Evolutionary conservation across 2,113 vertebrate genomes (phyloP), one percentile per base, ranked within the genome.

Genomic region (Proterorhinus semilunaris): DNA sequence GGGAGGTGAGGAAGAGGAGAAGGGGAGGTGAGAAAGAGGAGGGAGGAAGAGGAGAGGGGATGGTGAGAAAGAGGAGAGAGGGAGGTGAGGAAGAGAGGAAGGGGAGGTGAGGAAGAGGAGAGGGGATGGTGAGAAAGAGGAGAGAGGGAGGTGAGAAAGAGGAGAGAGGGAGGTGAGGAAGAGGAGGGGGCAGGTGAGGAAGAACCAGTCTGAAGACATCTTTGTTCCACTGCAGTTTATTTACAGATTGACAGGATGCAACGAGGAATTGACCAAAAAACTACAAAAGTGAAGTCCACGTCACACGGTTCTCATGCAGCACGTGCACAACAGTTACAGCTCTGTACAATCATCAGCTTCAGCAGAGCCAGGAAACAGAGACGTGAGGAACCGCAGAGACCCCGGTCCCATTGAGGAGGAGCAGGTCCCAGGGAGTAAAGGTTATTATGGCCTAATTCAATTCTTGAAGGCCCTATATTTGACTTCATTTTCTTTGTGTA

Each of bases 161-260:
- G 46, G 7, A 47, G 7, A 47, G 46, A 47, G 46, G 46, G 21
- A 21, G 21, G 21, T 21, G 21, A 47, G 5, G 46, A 47, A 47
- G 7, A 47, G 46, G 2, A 47, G 46, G 6, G 46, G 46, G n/a
- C n/a, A 21, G 21, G 21, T 21, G 21, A 47, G 46, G 74, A 84
- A 81, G 74, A 6, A 50, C 4, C 12, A 50, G 49, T 50, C 57
- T 80, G 63, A 79, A 1, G 4, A 2, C 68, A 78, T 11, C 0
- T 78, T 82, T 65, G 44, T 6, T 78, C 42, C 80, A 86, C 48
- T 27, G 81, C 69, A 44, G 53, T 89, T 89, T 89, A 89, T 89
- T 89, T 85, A 88, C 86, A 88, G 81, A 78, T 83, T 74, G 83
- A 88, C 84, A 85, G 66, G 27, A 83, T 71, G 68, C 76, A 87